Evolutionary conservation across 2,888 invertebrate genomes (phyloP).

Genomic region (Apeira syringaria): DNA sequence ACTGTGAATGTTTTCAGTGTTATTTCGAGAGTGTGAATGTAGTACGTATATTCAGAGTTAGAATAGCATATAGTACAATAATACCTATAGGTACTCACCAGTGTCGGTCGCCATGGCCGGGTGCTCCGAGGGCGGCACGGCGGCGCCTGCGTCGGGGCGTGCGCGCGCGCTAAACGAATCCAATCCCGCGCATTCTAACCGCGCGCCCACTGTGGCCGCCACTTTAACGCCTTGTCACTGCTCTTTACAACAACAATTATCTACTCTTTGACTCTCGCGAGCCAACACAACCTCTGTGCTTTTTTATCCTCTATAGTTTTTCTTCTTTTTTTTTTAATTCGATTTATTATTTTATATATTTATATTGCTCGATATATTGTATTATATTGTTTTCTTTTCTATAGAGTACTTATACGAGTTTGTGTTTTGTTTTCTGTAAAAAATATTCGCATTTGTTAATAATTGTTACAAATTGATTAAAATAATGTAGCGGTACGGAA

Average conservation of each 20-base stretch:
- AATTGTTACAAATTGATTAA: constrained; percentile 4
- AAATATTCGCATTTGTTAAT: constrained; percentile 27
- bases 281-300: constrained; percentile 14
- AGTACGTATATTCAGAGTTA: too few species aligned
- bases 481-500: constrained; percentile 28
- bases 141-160: constrained; percentile 73
- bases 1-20: too few species aligned
- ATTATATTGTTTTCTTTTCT: too few species aligned
- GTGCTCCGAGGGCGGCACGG: constrained; percentile 79
- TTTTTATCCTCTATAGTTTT: constrained; percentile 14
- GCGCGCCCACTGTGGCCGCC: constrained; percentile 70
- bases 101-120: constrained; percentile 82
- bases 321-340: constrained; percentile 24
- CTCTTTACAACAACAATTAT: constrained; percentile 36
- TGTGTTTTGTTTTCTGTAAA: constrained; percentile 52
- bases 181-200: constrained; percentile 79
- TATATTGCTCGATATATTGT: constrained; percentile 39
- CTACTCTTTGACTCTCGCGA: constrained; percentile 34
- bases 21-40: too few species aligned
- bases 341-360: constrained; percentile 50
- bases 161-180: constrained; percentile 74
- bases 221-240: constrained; percentile 64
- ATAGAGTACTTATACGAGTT: too few species aligned
- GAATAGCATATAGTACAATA: too few species aligned
- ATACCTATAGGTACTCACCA: constrained; percentile 52